Evolutionary conservation across 2,113 vertebrate genomes (phyloP), one percentile per base, ranked within the genome.

Genomic region (Serilophus lunatus): DNA sequence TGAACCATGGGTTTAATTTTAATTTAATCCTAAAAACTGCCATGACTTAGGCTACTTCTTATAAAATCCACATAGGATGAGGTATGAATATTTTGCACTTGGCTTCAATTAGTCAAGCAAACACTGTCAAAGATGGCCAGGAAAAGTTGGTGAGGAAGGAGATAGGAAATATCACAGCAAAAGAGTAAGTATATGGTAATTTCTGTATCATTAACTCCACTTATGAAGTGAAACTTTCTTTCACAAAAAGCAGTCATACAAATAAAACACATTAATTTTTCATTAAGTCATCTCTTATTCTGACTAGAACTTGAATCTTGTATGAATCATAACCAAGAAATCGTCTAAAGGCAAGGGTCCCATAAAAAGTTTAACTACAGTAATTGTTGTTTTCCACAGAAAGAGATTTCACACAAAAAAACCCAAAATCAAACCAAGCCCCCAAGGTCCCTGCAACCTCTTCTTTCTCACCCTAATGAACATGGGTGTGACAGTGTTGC

Each of bases 231-330:
- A 89, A 60, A 69, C 38, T 75, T 64, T 40, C 36, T 88, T 81
- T 80, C n/a, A 11, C 45, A 61, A 96, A 40, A 35, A 79, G 63
- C 4, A 75, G 71, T 63, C 76, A 57, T 18, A 72, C 35, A 91
- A 90, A 89, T 51, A 94, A 94, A 91, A 38, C n/a, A 71, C 51
- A 76, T 94, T 91, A 91, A 91, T 88, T 60, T 88, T 95, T 91
- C 84, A 95, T 91, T 92, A 87, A 83, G 44, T 53, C 53, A 74
- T 50, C 49, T 88, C 59, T 82, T 79, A 51, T 90, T 90, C 74
- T 87, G 74, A 76, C 65, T 56, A 31, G 40, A 85, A 66, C 60
- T 83, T 79, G 85, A 85, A 36, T 72, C 92, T 93, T 26, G 23
- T 72, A 53, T 42, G 91, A 87, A 90, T 85, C 59, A 56, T 76